Conservation (phyloP, 2,888 invertebrate genomes). For the Lobophora halterata region DNA sequence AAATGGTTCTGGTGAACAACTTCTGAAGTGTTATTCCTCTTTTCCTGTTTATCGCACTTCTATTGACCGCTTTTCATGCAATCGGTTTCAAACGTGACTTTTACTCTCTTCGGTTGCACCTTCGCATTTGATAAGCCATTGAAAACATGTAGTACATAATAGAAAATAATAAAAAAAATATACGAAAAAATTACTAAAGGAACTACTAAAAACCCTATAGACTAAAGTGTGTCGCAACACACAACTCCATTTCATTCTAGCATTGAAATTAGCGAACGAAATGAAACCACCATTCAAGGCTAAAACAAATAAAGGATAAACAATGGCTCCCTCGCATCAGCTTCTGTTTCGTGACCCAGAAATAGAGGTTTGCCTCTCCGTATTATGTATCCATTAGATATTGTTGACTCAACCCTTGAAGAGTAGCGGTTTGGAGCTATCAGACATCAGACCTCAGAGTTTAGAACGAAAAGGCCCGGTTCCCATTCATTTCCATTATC, state of each 20-base stretch:
- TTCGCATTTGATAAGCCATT: too few species aligned
- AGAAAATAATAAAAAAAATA: too few species aligned
- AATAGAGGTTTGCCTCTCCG: constrained; percentile 52
- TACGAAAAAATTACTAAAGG: too few species aligned
- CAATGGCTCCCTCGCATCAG: constrained; percentile 57
- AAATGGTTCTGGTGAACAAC: too few species aligned
- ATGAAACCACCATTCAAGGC: constrained; percentile 46
- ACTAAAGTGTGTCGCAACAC: too few species aligned
- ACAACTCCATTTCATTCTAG: constrained; percentile 20
- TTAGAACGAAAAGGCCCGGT: constrained; percentile 57
- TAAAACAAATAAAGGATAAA: constrained; percentile 57
- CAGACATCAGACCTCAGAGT: constrained; percentile 41
- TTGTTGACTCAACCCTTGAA: constrained; percentile 67
- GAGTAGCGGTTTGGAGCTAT: constrained; percentile 42
- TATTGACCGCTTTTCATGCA: too few species aligned
- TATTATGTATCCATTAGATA: constrained; percentile 69
- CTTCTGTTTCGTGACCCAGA: constrained; percentile 57
- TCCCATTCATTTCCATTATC: constrained; percentile 63
- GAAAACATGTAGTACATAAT: too few species aligned
- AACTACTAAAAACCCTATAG: too few species aligned
- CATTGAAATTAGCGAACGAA: constrained; percentile 34
- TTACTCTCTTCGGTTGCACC: too few species aligned
- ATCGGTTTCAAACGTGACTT: too few species aligned
- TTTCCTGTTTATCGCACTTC: too few species aligned
- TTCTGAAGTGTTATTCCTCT: too few species aligned